These are phyloP conservation scores for Mizuhopecten yessoensis DNA, from an alignment of 1,140 invertebrate genomes.

Conservation along the genomic window DNA sequence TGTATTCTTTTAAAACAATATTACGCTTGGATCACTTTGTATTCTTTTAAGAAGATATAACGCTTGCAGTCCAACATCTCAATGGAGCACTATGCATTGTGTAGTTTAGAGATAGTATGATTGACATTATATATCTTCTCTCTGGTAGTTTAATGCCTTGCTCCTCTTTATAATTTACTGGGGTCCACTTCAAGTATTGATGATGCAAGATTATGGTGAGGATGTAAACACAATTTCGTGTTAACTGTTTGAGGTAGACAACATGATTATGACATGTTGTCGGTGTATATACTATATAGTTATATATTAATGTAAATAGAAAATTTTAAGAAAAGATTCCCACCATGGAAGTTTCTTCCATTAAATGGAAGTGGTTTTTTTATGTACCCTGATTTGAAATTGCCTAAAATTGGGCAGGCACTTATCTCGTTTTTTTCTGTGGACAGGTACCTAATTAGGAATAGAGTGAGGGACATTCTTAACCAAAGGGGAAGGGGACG, in stretches of 20 bases:
- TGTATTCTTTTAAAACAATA: too few species aligned
- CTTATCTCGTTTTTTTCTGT: too few species aligned
- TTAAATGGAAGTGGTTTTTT: not conserved
- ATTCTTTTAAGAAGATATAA: too few species aligned
- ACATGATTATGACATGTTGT: not conserved
- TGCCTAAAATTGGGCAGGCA: not conserved
- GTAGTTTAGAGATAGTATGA: not conserved
- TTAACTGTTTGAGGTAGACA: not conserved
- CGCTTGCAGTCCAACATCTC: not conserved
- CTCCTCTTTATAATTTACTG: not conserved
- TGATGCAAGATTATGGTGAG: not conserved
- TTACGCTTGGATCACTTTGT: too few species aligned
- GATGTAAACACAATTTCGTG: not conserved
- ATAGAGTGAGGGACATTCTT: not conserved
- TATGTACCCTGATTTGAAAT: not conserved
- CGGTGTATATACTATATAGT: not conserved
- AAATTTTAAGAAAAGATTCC: not conserved
- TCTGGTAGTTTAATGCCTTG: not conserved
- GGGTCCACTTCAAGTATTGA: not conserved
- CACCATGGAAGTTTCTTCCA: not conserved
- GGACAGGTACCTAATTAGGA: not conserved
- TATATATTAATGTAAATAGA: slow-evolving; percentile 36
- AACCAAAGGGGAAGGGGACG: not conserved
- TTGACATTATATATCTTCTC: not conserved
- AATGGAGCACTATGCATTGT: not conserved